Conservation (phyloP, 1,140 invertebrate genomes). For the Aleiodes sp. region DNA sequence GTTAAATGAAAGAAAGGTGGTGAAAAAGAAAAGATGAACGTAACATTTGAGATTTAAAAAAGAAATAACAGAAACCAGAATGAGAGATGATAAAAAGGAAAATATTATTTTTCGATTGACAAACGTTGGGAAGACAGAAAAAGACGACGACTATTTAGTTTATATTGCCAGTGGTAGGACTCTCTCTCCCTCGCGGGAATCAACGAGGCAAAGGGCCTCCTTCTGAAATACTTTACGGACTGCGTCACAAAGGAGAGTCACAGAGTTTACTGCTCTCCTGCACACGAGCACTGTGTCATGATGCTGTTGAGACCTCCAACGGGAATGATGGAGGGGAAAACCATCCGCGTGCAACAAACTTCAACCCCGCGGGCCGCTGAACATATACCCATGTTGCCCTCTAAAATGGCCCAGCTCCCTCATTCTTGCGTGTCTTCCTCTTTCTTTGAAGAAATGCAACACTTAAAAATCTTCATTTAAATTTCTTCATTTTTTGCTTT, state of each 20-base stretch:
- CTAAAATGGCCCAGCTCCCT: neutral
- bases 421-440: neutral
- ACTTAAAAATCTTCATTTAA: neutral
- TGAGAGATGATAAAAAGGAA: too few relatives aligned
- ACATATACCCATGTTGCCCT: neutral
- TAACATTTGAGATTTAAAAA: too few relatives aligned
- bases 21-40: too few relatives aligned
- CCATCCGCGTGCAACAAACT: neutral
- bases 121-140: too few relatives aligned
- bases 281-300: slow-evolving; percentile 6
- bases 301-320: neutral
- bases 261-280: slow-evolving; percentile 6
- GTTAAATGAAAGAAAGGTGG: too few relatives aligned
- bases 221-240: slow-evolving; percentile 12
- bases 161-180: too few relatives aligned
- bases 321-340: neutral
- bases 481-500: neutral
- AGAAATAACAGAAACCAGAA: too few relatives aligned
- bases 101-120: too few relatives aligned
- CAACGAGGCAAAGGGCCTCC: neutral
- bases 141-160: too few relatives aligned
- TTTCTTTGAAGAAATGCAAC: slow-evolving; percentile 11
- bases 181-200: neutral
- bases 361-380: neutral
- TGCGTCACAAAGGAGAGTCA: slow-evolving; percentile 1